Base-by-base conservation (phyloP, 2,888 invertebrate species). In the Nephrotoma guestfalica region DNA sequence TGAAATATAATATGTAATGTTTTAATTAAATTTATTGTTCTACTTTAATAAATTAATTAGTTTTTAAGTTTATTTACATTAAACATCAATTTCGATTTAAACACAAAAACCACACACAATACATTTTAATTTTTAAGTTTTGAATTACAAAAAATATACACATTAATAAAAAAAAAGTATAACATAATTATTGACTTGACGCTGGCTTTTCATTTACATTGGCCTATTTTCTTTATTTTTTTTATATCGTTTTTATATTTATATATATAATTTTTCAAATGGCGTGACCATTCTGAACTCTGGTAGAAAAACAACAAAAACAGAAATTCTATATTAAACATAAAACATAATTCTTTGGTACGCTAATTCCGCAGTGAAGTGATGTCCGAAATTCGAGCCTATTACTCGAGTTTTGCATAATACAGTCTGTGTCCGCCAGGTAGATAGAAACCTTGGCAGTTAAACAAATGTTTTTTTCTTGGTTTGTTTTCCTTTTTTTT, bases 341-440 rank as follows among this genome's bases (percentile, higher is more conserved):
- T 15, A 15, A 43, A 85, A 85, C 85, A 30, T 43, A 83, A 86
- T 86, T 87, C 86, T 87, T 71, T 57, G 86, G 86, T 86, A 71
- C 30, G 71, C 18, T 30, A 71, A 85, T 85, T 83, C 86, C 87
- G 87, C 88, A 87, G 88, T 88, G 88, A 88, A 88, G 88, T 88
- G 88, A 88, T 87, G 86, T 86, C 87, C 57, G 87, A 88, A 87
- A 87, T 88, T 88, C 88, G 88, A 88, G 88, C 86, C 86, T 87
- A 86, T 86, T n/a, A 88, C 88, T 88, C 87, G 88, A 87, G 87
- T 88, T 87, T 87, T 87, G 57, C 87, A 87, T 71, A 71, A 30
- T 87, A 87, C 86, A 87, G 71, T 87, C 86, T 88, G 87, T 87
- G 88, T 88, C 86, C 87, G 87, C 87, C 88, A 88, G 88, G 88